Evolutionary conservation across 1,140 invertebrate species (phyloP), one percentile per base, ranked within the genome.

Genomic region (Magallana angulata): DNA sequence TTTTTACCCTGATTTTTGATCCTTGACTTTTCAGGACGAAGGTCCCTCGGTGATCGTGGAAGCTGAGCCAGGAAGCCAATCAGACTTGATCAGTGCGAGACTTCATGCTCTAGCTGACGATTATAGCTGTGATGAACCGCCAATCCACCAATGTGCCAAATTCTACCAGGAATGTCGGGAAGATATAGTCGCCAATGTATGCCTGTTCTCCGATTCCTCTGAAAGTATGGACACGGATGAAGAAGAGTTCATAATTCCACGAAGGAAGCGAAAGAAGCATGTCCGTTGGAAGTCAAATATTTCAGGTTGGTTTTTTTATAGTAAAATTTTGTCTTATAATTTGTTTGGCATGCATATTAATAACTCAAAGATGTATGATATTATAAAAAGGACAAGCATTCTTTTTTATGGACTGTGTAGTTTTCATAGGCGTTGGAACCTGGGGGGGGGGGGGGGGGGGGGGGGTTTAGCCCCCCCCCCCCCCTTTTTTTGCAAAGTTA

Each of bases 21-120:
- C 5, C 5, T 48, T 48, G 36, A 2, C 2, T 81, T 81, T 81
- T 36, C 87, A 89, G 80, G 87, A 91, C 57, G 64, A 85, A 7
- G 91, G 90, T 62, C 91, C 91, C 16, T 90, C 91, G 57, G 91
- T 91, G 8, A 90, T 91, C 57, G 91, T 91, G 80, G 82, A 90
- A 24, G 83, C 89, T 18, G 91, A 91, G 84, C 91, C 91, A 80
- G 89, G 87, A 58, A 90, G 89, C n/a, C 60, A 89, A 57, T 90
- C 91, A 6, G 89, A 91, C 85, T 81, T 91, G 12, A 90, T 87
- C 64, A 89, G 87, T 18, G 87, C 89, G 36, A 90, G 87, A 60
- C 82, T 91, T 4, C 89, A 90, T 62, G 89, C 87, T 1, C 88
- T 91, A 24, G 90, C 88, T 3, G 88, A 89, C n/a, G 89, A 91